Base-by-base conservation (phyloP, 2,888 invertebrate species). In the Orthosia gothica region DNA sequence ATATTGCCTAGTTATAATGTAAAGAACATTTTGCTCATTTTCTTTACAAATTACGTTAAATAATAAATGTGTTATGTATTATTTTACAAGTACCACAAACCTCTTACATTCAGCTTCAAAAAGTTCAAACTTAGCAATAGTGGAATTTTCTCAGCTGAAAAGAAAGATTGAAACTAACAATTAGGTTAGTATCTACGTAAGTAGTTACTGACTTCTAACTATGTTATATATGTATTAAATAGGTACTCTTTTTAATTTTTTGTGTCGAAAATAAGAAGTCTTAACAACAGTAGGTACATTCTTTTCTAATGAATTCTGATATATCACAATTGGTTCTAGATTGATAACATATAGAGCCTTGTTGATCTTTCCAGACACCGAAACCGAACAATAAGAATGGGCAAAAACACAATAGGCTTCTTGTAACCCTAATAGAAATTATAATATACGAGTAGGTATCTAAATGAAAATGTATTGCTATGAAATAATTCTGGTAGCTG, bases 401-500 rank as follows among this genome's bases (percentile, higher is more conserved):
- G 11, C n/a, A 32, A 73, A 73, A 76, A 23, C 50, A 76, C 26
- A 58, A 26, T 16, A 23, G 18, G 3, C 4, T 47, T 54, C n/a
- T n/a, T n/a, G n/a, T n/a, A n/a, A n/a, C n/a, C n/a, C 32, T 62
- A 32, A 12, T n/a, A 49, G 4, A 32, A 57, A 57, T 49, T 23
- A 16, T 18, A 7, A 16, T 20, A 69, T 23, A 16, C 9, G 40
- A 40, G 9, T 40, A 4, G 3, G 7, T 26, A 58, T 2, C 32
- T 50, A 15, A 13, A 16, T 3, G 16, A 45, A 45, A n/a, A n/a
- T 18, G 16, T n/a, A 52, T 52, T 52, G 13, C 9, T n/a, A 52
- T 23, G 2, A 26, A 70, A 54, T 70, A 26, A 23, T 71, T 55
- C 11, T 18, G 20, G 26, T 47, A 26, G 16, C n/a, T 16, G 16